Base-by-base conservation (phyloP, 2,888 invertebrate species). In the Orchestes rusci region DNA sequence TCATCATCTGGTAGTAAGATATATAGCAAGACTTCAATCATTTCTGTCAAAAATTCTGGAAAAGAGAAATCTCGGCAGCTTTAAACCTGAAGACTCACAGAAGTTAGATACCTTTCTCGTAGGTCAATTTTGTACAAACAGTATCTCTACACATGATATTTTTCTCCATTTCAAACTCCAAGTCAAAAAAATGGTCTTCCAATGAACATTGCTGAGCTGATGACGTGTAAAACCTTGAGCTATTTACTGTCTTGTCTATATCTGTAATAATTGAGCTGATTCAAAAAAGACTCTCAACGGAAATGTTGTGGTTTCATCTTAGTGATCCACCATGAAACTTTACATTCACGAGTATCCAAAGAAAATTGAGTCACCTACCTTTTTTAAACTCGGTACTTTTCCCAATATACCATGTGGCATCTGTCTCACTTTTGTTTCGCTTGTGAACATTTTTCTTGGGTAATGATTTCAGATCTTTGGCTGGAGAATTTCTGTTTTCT, bases 111-210 rank as follows among this genome's bases (percentile, higher is more conserved):
- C 79, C 75, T 71, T 73, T 75, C 62, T 83, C 82, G 58, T 75
- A 74, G 19, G 75, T 73, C 39, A 76, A 69, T 62, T 84, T 82
- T 34, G 76, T 79, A 64, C 88, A 88, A 50, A 90, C 80, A 56
- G 79, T 70, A 70, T 92, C 90, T 35, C 91, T 76, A 67, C 89
- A 90, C 36, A 82, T 67, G 50, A 77, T 67, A 62, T 81, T 82
- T 56, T 84, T 82, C 65, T 92, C 92, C 80, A 89, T 84, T 47
- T 86, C 83, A 52, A 83, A 77, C 70, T 94, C 94, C 54, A 90
- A 70, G 63, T 93, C 89, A 68, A 94, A 94, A 70, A 94, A 94
- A 63, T 84, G 74, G 57, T 84, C 82, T 59, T 85, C 80, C 42
- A 86, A 65, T 35, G 69, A 65, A 15, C 63, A 46, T 59, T 56